Base-by-base conservation (phyloP, 2,113 vertebrate species). In the Todiramphus chloris region DNA sequence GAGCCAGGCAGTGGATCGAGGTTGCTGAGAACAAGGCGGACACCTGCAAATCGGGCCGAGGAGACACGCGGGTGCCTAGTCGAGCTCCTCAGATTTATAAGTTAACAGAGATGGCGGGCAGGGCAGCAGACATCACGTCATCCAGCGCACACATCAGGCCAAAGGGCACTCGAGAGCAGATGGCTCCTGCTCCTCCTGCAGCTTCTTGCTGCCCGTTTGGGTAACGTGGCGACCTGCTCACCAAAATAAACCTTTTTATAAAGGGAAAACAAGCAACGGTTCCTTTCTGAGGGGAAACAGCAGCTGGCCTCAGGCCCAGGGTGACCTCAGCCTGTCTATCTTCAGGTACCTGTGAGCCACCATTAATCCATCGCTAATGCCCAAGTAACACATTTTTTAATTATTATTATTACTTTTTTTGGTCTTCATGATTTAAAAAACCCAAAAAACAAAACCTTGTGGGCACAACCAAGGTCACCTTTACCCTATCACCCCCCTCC, bases 191-290 rank as follows among this genome's bases (percentile, higher is more conserved):
- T 31, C 10, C 41, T 43, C 41, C 31, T 23, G n/a, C 48, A 14
- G 35, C 2, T 27, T 31, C 62, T 27, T 1, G 0, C 4, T 58
- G 66, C 51, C 59, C 2, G 0, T 10, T 2, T 3, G 8, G 37
- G 33, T 8, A n/a, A 14, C 0, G 0, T 2, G 9, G 24, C 17
- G 27, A 33, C 46, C 30, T 5, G 33, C 28, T 16, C 0, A 1
- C 13, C 2, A 5, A 5, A 74, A 85, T 44, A 2, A 46, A 46
- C 19, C 17, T 5, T 39, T 66, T 17, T 13, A 20, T n/a, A 58
- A 58, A 23, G 60, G n/a, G 28, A 15, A 43, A 81, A 50, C 1
- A 2, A 30, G 24, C 60, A 67, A 11, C 1, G 0, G n/a, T 21
- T 11, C 37, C 35, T 12, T 56, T 37, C 67, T 2, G 11, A 73